Percentiles rank a stretch among this genome's conserved stretches.
These are phyloP conservation scores for Anoura caudifer DNA, from an alignment of 2,113 vertebrate species.

Conservation along the genomic window DNA sequence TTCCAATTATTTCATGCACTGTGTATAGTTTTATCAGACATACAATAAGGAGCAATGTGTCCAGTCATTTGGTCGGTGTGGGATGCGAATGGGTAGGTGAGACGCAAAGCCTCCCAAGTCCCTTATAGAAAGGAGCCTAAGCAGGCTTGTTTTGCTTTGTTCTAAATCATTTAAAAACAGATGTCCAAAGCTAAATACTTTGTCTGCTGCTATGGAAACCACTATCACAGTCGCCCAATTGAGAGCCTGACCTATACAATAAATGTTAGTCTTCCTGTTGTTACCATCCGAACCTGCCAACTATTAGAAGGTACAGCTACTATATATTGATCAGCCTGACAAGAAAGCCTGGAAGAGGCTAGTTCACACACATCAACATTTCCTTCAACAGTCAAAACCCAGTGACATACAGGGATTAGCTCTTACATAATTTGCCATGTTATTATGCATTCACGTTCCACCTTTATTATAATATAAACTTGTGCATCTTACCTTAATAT, in stretches of 20 bases:
- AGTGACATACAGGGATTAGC: neutral
- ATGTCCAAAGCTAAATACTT: constrained; percentile 48
- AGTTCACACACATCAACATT: neutral
- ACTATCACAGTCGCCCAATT: neutral
- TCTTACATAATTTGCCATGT: neutral
- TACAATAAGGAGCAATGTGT: neutral
- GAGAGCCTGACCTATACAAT: constrained; percentile 18
- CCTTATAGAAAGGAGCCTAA: neutral
- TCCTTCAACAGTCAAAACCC: constrained; percentile 14
- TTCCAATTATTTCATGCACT: constrained; percentile 15
- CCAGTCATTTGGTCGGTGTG: neutral
- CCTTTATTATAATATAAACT: neutral
- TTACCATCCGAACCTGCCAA: neutral
- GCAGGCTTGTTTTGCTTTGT: constrained; percentile 32
- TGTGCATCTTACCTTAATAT: constrained; percentile 90
- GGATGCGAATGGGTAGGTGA: neutral
- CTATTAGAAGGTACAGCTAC: neutral
- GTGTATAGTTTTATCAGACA: neutral
- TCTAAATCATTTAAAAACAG: constrained; percentile 51
- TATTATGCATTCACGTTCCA: neutral
- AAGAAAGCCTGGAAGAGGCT: neutral
- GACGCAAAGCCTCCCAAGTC: neutral
- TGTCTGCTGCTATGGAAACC: constrained; percentile 55
- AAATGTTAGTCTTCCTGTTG: constrained; percentile 12
- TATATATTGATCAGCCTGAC: neutral